These are phyloP conservation scores for Theristus sp. DNA, from an alignment of 2,888 invertebrate species.

Conservation along the genomic window DNA sequence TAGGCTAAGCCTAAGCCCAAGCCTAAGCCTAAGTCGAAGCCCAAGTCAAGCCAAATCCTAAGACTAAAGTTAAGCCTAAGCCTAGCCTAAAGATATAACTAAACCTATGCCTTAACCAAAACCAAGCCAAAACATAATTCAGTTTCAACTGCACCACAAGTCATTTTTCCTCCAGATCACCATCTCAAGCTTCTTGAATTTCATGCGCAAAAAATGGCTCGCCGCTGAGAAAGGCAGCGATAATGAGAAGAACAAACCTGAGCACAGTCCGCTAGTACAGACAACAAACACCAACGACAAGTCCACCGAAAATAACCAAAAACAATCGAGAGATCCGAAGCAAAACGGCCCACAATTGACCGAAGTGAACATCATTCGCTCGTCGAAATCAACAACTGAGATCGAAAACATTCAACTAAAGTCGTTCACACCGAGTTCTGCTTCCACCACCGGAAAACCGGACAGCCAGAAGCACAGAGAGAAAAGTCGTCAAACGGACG, in stretches of 20 bases:
- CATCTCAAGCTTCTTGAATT: background rate
- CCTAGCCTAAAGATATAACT: no score
- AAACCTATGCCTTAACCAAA: no score
- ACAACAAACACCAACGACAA: background rate
- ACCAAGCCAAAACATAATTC: no score
- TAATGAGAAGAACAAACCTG: background rate
- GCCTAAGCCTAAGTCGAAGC: no score
- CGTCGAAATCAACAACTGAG: no score
- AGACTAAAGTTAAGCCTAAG: no score
- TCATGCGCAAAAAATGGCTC: background rate
- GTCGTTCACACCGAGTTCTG: background rate
- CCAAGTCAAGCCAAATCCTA: no score
- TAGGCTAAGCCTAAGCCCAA: no score
- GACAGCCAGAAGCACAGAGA: background rate
- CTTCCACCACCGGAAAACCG: background rate
- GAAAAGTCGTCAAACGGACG: background rate
- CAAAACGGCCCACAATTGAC: background rate
- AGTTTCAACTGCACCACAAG: background rate
- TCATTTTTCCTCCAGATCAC: background rate
- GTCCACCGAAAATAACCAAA: background rate
- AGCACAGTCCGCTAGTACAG: no score
- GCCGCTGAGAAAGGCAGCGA: background rate
- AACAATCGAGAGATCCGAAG: background rate
- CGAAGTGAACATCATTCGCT: background rate
- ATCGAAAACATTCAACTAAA: background rate